phyloP scores from a whole-genome alignment of 2,888 invertebrate genomes.

The Leptodirus hochenwartii region DNA sequence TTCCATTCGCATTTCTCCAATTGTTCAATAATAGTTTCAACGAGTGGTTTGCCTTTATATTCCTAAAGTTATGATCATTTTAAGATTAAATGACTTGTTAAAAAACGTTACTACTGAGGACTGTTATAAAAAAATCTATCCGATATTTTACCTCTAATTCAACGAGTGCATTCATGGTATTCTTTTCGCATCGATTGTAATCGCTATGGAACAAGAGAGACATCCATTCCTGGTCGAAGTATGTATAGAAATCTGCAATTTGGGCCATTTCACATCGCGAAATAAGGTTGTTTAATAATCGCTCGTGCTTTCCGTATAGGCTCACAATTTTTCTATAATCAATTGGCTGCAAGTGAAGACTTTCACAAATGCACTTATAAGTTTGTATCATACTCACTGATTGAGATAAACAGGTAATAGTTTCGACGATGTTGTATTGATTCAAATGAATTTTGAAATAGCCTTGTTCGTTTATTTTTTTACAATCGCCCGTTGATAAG shows the following conservation, averaged over 20 bases:
- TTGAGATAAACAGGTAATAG: constrained; percentile 39
- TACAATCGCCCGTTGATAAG: constrained; percentile 34
- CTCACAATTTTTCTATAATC: constrained; percentile 36
- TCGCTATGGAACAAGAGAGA: constrained; percentile 42
- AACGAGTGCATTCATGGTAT: constrained; percentile 18
- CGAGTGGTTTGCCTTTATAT: no score
- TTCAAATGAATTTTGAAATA: constrained; percentile 44
- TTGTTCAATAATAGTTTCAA: no score
- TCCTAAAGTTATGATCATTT: no score
- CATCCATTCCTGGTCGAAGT: constrained; percentile 48
- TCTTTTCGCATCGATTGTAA: constrained; percentile 29
- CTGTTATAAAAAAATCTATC: no score
- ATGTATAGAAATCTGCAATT: constrained; percentile 46
- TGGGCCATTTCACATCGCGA: constrained; percentile 37
- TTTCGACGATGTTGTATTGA: constrained; percentile 33
- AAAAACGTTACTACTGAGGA: no score
- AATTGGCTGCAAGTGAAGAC: constrained; percentile 29
- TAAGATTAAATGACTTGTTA: no score
- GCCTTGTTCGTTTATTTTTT: constrained; percentile 24
- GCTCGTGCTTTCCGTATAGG: constrained; percentile 57
- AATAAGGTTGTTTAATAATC: constrained; percentile 46
- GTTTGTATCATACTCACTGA: no score
- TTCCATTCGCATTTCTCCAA: no score
- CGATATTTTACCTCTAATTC: no score
- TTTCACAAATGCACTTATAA: no score